phyloP scores from a whole-genome alignment of 2,113 vertebrate genomes.

The Rhinogobius similis region DNA sequence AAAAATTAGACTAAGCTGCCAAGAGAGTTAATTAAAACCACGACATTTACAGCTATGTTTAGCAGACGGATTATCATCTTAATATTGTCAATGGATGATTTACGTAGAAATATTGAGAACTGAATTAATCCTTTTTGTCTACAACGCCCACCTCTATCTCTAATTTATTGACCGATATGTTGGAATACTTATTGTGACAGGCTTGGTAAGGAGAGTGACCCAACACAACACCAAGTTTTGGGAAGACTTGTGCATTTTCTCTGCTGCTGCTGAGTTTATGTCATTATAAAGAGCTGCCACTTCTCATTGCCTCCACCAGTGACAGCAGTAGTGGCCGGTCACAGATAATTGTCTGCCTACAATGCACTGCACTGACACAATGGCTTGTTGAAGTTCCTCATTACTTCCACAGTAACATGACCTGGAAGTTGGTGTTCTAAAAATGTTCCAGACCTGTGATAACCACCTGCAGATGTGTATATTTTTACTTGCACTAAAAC shows the following conservation, averaged over 20 bases:
- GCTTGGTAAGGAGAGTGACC: constrained; percentile 22
- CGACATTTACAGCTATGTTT: not conserved
- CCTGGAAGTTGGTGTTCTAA: not conserved
- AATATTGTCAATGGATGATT: not conserved
- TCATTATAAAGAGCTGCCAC: constrained; percentile 2
- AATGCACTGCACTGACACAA: constrained; percentile 1
- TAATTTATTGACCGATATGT: not conserved
- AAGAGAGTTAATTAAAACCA: no score
- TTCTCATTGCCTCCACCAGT: not conserved
- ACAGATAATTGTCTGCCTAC: not conserved
- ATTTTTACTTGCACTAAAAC: not conserved
- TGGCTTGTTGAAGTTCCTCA: constrained; percentile 1
- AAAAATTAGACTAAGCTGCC: no score
- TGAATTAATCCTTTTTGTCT: no score
- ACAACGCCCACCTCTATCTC: no score
- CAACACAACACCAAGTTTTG: constrained; percentile 9
- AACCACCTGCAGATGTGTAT: not conserved
- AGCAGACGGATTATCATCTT: not conserved
- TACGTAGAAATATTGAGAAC: not conserved
- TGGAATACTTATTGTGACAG: not conserved
- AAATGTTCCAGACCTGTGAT: not conserved
- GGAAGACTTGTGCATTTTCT: constrained; percentile 17
- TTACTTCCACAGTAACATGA: not conserved
- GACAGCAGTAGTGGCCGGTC: not conserved
- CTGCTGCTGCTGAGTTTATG: not conserved